These are phyloP conservation scores for Ariolimax columbianus DNA, from an alignment of 2,888 invertebrate genomes.

Conservation along the genomic window DNA sequence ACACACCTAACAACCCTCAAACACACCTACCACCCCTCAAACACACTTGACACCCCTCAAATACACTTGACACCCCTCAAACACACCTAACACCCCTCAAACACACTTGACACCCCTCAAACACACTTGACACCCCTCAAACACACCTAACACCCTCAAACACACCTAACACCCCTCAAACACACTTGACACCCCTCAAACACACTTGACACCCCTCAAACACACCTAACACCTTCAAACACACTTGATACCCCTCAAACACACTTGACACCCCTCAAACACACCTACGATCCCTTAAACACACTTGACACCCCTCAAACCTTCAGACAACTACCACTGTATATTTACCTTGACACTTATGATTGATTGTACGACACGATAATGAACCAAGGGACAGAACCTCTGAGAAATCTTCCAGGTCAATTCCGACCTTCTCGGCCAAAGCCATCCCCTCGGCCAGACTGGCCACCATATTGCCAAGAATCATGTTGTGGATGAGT, in stretches of 20 bases:
- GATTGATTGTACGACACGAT: conserved; percentile 88
- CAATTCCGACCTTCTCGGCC: conserved; percentile 93
- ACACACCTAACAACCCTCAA: no score
- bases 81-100: no score
- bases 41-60: no score
- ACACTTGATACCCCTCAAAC: background rate
- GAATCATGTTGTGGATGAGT: conserved; percentile 91
- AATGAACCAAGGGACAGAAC: conserved; percentile 91
- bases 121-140: no score
- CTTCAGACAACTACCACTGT: no score
- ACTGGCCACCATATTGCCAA: conserved; percentile 93
- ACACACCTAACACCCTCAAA: no score
- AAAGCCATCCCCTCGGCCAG: conserved; percentile 95
- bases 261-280: background rate
- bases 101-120: no score
- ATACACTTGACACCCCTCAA: no score
- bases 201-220: background rate
- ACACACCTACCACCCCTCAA: no score
- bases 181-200: background rate
- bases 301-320: no score
- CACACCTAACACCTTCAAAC: background rate
- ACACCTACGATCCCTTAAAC: no score
- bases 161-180: no score
- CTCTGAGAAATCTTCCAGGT: conserved; percentile 92
- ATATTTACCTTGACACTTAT: conserved; percentile 92